Evolutionary conservation across 2,888 invertebrate species (phyloP), one percentile per base, ranked within the genome.

Genomic region (Ferdinandea cuprea): DNA sequence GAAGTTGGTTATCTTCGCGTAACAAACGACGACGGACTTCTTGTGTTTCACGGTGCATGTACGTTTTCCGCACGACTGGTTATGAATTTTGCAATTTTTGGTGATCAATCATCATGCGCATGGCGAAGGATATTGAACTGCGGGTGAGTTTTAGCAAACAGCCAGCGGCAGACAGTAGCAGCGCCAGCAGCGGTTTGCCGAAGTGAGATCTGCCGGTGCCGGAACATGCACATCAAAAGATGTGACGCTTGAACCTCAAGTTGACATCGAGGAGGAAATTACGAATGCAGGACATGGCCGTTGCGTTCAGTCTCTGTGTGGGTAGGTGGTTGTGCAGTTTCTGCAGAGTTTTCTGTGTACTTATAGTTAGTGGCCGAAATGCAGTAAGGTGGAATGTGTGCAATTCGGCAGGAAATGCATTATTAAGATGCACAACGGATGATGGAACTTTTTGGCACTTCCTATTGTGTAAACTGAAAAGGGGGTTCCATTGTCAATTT

Each of bases 71-170:
- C 83, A 78, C 72, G 83, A 78, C 78, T 68, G 68, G 63, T 50
- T 72, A 61, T 50, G 66, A 40, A 73, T 73, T 78, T 83, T 72
- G 73, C 78, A 11, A 59, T 83, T 76, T n/a, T 73, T 11, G 68
- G 78, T 83, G 78, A 83, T 83, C 83, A 83, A 83, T 83, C 83
- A 83, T 56, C 72, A 42, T 65, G 76, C 59, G 71, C 71, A 77
- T 77, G 72, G 58, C 63, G 58, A 37, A 73, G 83, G 83, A 78
- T 78, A 68, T 83, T 77, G 78, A 73, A 83, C 72, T 78, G 61
- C 46, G 35, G 58, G 56, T 35, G 25, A 65, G 21, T 54, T 59
- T 56, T 1, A 30, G 7, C 25, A 32, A 30, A 32, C 30, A 13
- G 35, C 52, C n/a, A n/a, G n/a, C n/a, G n/a, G n/a, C n/a, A n/a